Conservation (phyloP, 2,888 invertebrate genomes). For the Drosophila histrio region DNA sequence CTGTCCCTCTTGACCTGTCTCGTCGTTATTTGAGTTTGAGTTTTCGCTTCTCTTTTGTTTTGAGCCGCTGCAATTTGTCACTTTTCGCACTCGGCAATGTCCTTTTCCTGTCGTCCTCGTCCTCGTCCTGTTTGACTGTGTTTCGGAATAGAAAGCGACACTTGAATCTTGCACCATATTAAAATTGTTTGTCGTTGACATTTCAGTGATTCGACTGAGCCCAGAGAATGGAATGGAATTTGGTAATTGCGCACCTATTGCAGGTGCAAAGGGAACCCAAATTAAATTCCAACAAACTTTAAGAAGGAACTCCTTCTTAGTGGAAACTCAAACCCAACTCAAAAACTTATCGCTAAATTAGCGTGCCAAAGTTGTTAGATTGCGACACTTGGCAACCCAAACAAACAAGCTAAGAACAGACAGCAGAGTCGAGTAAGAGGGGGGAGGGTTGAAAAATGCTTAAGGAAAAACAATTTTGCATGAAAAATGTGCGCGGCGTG, state of each 20-base stretch:
- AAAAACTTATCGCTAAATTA: conserved; percentile 67
- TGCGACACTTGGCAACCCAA: conserved; percentile 53
- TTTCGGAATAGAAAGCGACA: conserved; percentile 29
- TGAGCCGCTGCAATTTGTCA: conserved; percentile 68
- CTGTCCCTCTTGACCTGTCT: conserved; percentile 53
- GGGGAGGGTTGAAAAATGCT: conserved; percentile 37
- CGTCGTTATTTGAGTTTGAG: conserved; percentile 19
- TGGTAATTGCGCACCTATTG: conserved; percentile 40
- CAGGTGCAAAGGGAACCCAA: conserved; percentile 30
- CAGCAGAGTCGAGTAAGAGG: not conserved
- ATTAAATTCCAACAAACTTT: conserved; percentile 40
- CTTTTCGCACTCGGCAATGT: conserved; percentile 62
- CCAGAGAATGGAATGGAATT: conserved; percentile 33
- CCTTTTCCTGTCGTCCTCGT: conserved; percentile 33
- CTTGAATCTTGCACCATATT: conserved; percentile 46
- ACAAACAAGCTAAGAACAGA: conserved; percentile 29
- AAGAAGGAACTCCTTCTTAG: not conserved
- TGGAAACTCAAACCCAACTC: conserved; percentile 41
- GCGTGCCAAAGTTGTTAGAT: conserved; percentile 57
- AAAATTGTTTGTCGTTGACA: conserved; percentile 60
- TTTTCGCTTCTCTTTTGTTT: conserved; percentile 8
- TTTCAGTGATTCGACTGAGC: conserved; percentile 44
- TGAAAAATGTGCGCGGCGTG: conserved; percentile 73
- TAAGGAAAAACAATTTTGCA: conserved; percentile 65
- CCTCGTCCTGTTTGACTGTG: not conserved